Base-by-base conservation (phyloP, 1,140 invertebrate species). In the Cotesia vestalis region DNA sequence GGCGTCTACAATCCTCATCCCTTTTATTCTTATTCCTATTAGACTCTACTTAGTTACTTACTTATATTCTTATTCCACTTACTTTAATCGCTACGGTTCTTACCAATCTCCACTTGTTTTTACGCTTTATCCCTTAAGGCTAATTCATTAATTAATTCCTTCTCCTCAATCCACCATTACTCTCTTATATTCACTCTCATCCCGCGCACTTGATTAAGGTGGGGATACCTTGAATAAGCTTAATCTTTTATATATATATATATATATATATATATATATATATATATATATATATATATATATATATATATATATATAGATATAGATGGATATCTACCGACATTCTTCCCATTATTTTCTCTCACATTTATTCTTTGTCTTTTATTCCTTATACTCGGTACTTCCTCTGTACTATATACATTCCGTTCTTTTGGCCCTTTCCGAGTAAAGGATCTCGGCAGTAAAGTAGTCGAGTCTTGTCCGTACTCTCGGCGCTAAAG, bases 71-170 rank as follows among this genome's bases (percentile, higher is more conserved):
- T 85, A 83, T 79, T 84, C 79, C 80, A 85, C 84, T 86, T 83
- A 85, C 80, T 86, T 86, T 85, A 85, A 86, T 86, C 83, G 81
- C 78, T 80, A 46, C 76, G 77, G 76, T 74, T 77, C 69, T 73
- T 75, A 79, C 80, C 78, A 78, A 84, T 83, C 80, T 83, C 81
- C 83, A 83, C 84, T 86, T 85, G 85, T 86, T 86, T 86, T 86
- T 85, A 85, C 81, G 79, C 80, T 80, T 80, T 83, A 85, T 84
- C 83, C 81, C 80, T 81, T 79, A 81, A 81, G 79, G 82, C 83
- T 86, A 84, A 85, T 87, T 87, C 84, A 86, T 87, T 87, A 85
- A 85, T 86, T 86, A 86, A 86, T 87, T 87, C 81, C 78, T 76
- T 83, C 68, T 57, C 40, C 14, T 69, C 75, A 73, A 34, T 73